Evolutionary conservation across 2,113 vertebrate species (phyloP), one percentile per base, ranked within the genome.

Genomic region (Orcinus orca): DNA sequence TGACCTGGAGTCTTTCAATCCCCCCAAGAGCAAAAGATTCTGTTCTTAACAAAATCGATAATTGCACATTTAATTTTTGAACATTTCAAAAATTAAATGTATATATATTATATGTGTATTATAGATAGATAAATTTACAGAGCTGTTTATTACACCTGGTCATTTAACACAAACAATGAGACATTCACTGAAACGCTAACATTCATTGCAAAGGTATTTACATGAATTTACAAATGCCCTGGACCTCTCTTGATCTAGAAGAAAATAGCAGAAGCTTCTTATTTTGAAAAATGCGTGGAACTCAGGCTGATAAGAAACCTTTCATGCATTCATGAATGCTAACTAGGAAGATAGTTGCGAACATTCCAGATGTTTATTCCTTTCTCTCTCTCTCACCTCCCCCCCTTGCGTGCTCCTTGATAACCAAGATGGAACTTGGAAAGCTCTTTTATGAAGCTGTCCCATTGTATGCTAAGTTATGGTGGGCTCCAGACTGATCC

Each of bases 381-480:
- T n/a, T 9, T 65, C 29, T 15, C 41, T 8, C 3, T 65, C 12
- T 44, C 58, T 20, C 1, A 17, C 4, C 20, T 11, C 3, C 26
- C 38, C 2, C 25, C 36, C 36, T n/a, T 44, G 36, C 70, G 70
- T 81, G 18, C 50, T 89, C 36, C 81, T 58, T 0, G 36, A 85
- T 68, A 63, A 38, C 55, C 47, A 44, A 17, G 71, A 4, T 17
- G 60, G 65, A 58, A 47, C 41, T 50, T n/a, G 53, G 81, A 85
- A 94, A 25, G 29, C 25, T 90, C 95, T 96, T 94, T 82, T 44
- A 80, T 83, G 15, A 92, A 90, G 12, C 92, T 38, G 73, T 55
- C 83, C 93, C 96, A 98, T 97, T 97, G 98, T 97, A 88, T 97
- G 98, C 97, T 81, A 97, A 98, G 95, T 95, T 47, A 62, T 9